Evolutionary conservation across 2,797 vertebrate genomes (phyloP), one percentile per base, ranked within the genome.

Genomic region (Acrossocheilus fasciatus): DNA sequence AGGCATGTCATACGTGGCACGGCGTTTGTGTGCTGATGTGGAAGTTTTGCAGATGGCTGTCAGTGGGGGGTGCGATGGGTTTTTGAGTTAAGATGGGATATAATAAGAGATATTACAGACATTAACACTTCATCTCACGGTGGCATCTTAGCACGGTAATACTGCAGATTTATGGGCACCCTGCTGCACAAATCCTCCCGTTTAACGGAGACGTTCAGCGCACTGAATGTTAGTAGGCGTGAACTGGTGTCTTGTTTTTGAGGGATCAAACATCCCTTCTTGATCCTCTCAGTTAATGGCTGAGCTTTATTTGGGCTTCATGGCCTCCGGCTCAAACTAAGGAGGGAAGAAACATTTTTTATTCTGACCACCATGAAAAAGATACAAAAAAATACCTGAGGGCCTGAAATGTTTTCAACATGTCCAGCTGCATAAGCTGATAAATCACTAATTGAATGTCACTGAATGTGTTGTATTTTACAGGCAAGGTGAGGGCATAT

Each of bases 31-130:
- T 86, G 54, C 84, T 72, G 77, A 73, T 86, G 68, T 85, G 84
- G 77, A 86, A 86, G 84, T 86, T 81, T 74, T 86, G 54, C 87
- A 88, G 80, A 83, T 86, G 87, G 73, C 75, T 54, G 52, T 88
- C 76, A 57, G 73, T 34, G 20, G 70, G 87, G 62, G 69, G 50
- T 69, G 62, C 30, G 36, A 41, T 41, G 74, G 41, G 69, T 3
- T 81, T 36, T 26, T 50, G 45, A 78, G 74, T 30, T 54, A 78
- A 72, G 39, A 85, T 43, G 30, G 64, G 66, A 69, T 79, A n/a
- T 79, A 79, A 85, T 88, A 45, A 82, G 74, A 74, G 47, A 64
- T 73, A 83, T 74, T 66, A 83, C 26, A 52, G 69, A 54, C 76
- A 81, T 69, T 85, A 86, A 45, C 68, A 26, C 66, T 62, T 74